Conservation (phyloP, 2,888 invertebrate species). For the Adela reaumurella region DNA sequence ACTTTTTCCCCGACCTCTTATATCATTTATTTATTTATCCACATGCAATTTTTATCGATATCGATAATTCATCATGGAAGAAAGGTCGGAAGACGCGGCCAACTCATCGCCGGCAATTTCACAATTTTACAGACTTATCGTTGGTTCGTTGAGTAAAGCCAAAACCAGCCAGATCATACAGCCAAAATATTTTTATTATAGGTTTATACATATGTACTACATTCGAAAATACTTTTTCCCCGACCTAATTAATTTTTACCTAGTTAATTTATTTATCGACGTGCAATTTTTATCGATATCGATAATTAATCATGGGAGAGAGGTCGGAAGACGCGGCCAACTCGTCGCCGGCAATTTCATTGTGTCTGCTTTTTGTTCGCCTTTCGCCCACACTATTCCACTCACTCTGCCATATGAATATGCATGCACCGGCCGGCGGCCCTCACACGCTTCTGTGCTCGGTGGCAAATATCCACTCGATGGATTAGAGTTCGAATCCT, state of each 20-base stretch:
- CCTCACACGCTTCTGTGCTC: background rate
- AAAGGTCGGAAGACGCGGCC: background rate
- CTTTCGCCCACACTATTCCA: background rate
- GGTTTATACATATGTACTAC: too few relatives aligned
- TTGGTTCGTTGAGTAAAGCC: too few relatives aligned
- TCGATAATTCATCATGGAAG: too few relatives aligned
- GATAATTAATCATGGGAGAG: too few relatives aligned
- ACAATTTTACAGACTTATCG: slow-evolving; percentile 6
- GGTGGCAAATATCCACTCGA: background rate
- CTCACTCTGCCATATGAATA: background rate
- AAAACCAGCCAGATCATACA: too few relatives aligned
- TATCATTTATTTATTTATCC: background rate
- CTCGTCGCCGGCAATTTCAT: slow-evolving; percentile 1
- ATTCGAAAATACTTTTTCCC: too few relatives aligned
- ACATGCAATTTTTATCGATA: background rate
- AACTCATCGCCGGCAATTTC: too few relatives aligned
- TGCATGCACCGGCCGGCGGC: background rate
- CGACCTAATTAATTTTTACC: background rate
- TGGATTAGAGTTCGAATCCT: too few relatives aligned
- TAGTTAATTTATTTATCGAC: slow-evolving; percentile 1
- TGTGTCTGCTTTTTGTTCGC: background rate
- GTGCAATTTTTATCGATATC: background rate
- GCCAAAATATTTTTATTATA: slow-evolving; percentile 19
- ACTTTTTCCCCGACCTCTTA: too few relatives aligned
- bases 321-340: background rate